These are phyloP conservation scores for Drosophila multiciliata DNA, from an alignment of 2,888 invertebrate genomes.

Conservation along the genomic window DNA sequence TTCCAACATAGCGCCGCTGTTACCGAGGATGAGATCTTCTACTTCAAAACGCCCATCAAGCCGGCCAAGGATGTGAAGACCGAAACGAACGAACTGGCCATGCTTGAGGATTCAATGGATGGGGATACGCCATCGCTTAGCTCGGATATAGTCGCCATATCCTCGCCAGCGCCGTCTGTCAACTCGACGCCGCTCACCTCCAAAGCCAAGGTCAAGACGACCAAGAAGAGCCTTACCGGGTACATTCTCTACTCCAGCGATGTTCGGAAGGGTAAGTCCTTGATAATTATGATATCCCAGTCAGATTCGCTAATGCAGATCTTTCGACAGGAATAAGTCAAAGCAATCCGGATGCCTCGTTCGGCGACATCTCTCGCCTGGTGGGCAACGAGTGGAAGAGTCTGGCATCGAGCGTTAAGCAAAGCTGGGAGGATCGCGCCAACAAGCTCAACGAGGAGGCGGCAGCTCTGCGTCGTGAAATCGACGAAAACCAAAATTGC, in stretches of 20 bases:
- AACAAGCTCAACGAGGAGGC: conserved; percentile 94
- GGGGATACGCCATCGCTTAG: conserved; percentile 92
- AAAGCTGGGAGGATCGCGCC: conserved; percentile 97
- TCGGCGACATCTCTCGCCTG: conserved; percentile 93
- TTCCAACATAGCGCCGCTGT: conserved; percentile 93
- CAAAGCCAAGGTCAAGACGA: conserved; percentile 87
- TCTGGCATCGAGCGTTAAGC: conserved; percentile 93
- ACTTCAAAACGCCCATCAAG: conserved; percentile 89
- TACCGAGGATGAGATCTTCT: conserved; percentile 96
- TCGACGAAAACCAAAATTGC: conserved; percentile 81
- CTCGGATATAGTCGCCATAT: conserved; percentile 90
- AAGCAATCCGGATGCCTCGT: conserved; percentile 96
- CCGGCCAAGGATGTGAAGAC: conserved; percentile 85
- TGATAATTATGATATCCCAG: background rate
- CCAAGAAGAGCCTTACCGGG: conserved; percentile 96
- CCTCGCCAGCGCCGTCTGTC: conserved; percentile 85
- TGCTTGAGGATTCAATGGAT: conserved; percentile 92
- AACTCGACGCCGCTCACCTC: conserved; percentile 84
- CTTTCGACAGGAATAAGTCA: conserved; percentile 89
- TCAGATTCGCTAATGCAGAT: background rate
- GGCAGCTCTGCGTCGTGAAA: conserved; percentile 87
- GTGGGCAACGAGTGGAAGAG: conserved; percentile 97
- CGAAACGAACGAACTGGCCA: conserved; percentile 81
- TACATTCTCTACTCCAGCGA: conserved; percentile 99
- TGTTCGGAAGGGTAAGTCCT: conserved; percentile 89